Conservation (phyloP, 30 jellyfish, hydroid and myxozoan genomes). For the Hydractinia echinata region DNA sequence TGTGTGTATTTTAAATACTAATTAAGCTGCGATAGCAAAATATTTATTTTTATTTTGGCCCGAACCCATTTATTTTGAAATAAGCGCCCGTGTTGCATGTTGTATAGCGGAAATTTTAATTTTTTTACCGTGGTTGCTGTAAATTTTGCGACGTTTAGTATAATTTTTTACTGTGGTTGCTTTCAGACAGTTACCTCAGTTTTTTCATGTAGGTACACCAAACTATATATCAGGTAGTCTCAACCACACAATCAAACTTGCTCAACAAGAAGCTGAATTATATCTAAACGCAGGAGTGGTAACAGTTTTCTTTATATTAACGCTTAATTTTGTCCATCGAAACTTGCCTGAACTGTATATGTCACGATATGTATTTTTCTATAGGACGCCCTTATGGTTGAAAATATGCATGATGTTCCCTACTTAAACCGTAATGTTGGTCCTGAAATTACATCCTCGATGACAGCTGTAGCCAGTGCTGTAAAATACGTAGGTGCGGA, state of each 20-base stretch:
- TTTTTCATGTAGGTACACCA: constrained; percentile 52
- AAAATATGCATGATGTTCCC: constrained; percentile 86
- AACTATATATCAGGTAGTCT: constrained; percentile 29
- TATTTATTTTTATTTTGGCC: no score
- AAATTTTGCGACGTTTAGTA: no score
- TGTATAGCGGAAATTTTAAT: no score
- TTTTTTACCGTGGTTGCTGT: no score
- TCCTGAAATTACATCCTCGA: constrained; percentile 76
- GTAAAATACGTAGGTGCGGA: constrained; percentile 21
- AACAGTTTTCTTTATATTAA: not conserved
- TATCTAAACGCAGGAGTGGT: constrained; percentile 47
- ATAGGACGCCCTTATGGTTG: constrained; percentile 73
- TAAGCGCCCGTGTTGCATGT: no score
- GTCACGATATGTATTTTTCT: constrained; percentile 1
- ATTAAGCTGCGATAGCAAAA: no score
- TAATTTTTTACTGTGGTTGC: no score
- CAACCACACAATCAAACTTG: constrained; percentile 36
- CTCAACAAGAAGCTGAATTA: constrained; percentile 55
- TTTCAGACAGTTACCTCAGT: no score
- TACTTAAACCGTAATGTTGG: constrained; percentile 64
- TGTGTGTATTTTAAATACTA: no score
- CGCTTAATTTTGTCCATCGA: not conserved
- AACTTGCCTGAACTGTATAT: not conserved
- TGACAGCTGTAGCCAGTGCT: constrained; percentile 58
- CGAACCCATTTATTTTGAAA: no score